Evolutionary conservation across 1,140 invertebrate species (phyloP), one percentile per base, ranked within the genome.

Genomic region (Cydia pomonella): DNA sequence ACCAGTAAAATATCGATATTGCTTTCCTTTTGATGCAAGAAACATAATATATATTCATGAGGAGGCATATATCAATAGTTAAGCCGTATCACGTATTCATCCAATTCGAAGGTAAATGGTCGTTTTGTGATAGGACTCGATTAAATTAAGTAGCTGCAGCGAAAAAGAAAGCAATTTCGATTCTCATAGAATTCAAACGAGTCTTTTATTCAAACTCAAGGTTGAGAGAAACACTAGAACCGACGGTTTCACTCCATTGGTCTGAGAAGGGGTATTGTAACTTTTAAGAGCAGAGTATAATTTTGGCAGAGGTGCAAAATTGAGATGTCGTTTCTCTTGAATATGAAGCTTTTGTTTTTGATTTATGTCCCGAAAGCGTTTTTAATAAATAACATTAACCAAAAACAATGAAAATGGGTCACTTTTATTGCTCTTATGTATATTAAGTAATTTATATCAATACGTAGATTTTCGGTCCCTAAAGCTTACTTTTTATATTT

Each of bases 161-260:
- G 87, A 89, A 91, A 91, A 91, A 84, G 85, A 87, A 87, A 89
- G 86, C 89, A 88, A 91, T 90, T 92, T 85, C 90, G 88, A 92
- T 92, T 90, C 90, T 88, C 89, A 91, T 92, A 91, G 91, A 91
- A 92, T 92, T 90, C 88, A 92, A 92, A 92, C 91, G 89, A 92
- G 87, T 83, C 88, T 92, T 91, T 92, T 92, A 92, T 92, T 91
- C 89, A 92, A 92, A 92, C 83, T 84, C 79, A 80, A 83, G 79
- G 83, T 77, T 82, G 83, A 82, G 87, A 80, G 82, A 84, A 85
- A 88, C 87, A 87, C 82, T 91, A 85, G 91, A 89, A 87, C 85
- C 86, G 84, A 89, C 77, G 84, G 83, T 86, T 82, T 73, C 77
- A 80, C 82, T 82, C 80, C 84, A 84, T 84, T 85, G 86, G 84